Evolutionary conservation across 2,888 invertebrate species (phyloP).

Genomic region (Xestia sexstrigata): DNA sequence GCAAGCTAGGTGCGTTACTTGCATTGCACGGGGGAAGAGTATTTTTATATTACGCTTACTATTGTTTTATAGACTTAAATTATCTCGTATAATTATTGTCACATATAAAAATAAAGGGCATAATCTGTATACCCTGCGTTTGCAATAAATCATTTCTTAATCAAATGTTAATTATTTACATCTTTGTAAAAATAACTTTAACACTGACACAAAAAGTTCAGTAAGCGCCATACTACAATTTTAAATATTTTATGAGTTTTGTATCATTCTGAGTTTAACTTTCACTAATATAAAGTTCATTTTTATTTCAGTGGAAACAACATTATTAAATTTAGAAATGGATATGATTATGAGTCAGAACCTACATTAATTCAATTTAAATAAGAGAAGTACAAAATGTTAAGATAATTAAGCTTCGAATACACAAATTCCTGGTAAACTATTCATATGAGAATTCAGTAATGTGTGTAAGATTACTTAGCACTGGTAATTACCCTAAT

Average conservation of each 20-base stretch:
- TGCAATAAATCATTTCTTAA: background rate
- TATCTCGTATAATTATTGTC: background rate
- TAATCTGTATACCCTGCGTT: background rate
- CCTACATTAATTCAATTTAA: background rate
- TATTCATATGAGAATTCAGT: conserved; percentile 35
- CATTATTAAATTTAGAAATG: background rate
- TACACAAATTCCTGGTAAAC: conserved; percentile 27
- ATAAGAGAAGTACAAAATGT: conserved; percentile 1
- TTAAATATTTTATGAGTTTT: background rate
- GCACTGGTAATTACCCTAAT: conserved; percentile 27
- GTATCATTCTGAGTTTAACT: background rate
- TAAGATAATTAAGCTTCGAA: conserved; percentile 6
- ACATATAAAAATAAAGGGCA: background rate
- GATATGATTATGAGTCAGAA: background rate
- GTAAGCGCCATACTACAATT: background rate
- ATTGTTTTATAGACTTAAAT: background rate
- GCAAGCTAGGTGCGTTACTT: conserved; percentile 5
- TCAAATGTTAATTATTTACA: background rate
- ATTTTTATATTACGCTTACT: background rate
- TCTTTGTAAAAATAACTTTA: background rate
- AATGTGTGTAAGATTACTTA: conserved; percentile 30
- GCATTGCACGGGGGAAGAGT: background rate
- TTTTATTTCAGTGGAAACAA: background rate
- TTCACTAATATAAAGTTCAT: background rate
- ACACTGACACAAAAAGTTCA: background rate